Evolutionary conservation across 2,888 invertebrate genomes (phyloP), one percentile per base, ranked within the genome.

Genomic region (Heliconius erato): DNA sequence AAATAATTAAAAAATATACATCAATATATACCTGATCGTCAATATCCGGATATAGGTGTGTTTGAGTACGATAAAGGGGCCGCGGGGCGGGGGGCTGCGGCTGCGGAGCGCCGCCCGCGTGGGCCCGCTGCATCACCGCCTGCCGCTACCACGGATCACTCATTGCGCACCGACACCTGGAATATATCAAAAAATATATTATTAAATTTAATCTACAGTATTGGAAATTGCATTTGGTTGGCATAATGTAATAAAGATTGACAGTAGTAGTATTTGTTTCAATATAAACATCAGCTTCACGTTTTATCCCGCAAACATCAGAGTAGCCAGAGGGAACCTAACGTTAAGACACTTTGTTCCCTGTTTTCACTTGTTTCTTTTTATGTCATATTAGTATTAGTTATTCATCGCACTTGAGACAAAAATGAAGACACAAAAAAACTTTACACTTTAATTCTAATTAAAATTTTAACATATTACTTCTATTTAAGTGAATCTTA

Each of bases 61-160:
- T 83, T 87, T 93, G 93, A 89, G 93, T 84, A 91, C 91, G 91
- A 92, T 85, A 87, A 82, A 83, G 85, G 89, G 91, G 89, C 89
- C 90, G 92, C 87, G 89, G 84, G 82, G 92, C 92, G 90, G 92
- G 90, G 89, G 91, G 91, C 90, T 92, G 95, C 93, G 94, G 92
- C 91, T 91, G 95, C 93, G 93, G 92, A 90, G 93, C 93, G 92
- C 94, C 95, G 94, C 95, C 94, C 93, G 92, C 94, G 90, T 91
- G 91, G 82, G 91, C 94, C 90, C 96, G 95, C 94, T 95, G 95
- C 95, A 95, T 95, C 93, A 94, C 96, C 94, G 92, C 94, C 93
- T 88, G 91, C 93, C 93, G 91, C 94, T 94, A 94, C 92, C 94
- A 93, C 92, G 89, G 90, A 83, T 92, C 93, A 93, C 92, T 93